Evolutionary conservation across 2,888 invertebrate genomes (phyloP).

Genomic region (Chaetogeoica ovagalla): DNA sequence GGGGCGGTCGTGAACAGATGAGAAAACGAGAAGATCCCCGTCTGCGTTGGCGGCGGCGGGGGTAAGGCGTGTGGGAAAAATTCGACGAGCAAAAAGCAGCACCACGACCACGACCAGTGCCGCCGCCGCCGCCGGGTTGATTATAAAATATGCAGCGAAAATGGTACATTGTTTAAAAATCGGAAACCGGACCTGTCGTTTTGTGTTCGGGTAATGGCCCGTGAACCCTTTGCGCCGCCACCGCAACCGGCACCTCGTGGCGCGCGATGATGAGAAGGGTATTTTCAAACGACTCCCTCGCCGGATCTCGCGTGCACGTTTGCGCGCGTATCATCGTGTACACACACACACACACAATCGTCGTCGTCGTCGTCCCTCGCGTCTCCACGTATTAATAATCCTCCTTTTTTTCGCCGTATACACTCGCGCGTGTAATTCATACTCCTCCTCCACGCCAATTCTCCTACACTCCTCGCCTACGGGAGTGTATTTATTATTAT

Average conservation of each 20-base stretch:
- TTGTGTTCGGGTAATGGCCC: conserved; percentile 51
- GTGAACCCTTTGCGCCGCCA: conserved; percentile 42
- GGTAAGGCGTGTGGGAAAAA: conserved; percentile 22
- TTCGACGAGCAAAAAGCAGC: neutral
- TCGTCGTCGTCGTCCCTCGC: no score
- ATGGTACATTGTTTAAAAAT: conserved; percentile 24
- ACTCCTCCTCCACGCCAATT: no score
- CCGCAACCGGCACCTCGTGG: conserved; percentile 20
- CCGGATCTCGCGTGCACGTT: no score
- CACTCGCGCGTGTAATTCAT: no score
- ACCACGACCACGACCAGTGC: conserved; percentile 24
- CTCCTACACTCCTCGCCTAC: no score
- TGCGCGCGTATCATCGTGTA: no score
- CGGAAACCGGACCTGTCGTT: conserved; percentile 52
- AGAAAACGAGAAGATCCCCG: neutral
- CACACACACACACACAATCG: no score
- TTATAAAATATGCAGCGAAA: neutral
- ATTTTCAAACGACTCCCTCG: no score
- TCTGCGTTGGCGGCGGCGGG: neutral
- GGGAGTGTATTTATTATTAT: no score
- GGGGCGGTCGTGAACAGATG: neutral
- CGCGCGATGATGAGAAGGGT: neutral
- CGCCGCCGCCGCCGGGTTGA: no score
- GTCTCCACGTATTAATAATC: no score
- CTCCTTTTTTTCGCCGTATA: no score